phyloP scores from a whole-genome alignment of 2,797 vertebrate species.

The Trachops cirrhosus region DNA sequence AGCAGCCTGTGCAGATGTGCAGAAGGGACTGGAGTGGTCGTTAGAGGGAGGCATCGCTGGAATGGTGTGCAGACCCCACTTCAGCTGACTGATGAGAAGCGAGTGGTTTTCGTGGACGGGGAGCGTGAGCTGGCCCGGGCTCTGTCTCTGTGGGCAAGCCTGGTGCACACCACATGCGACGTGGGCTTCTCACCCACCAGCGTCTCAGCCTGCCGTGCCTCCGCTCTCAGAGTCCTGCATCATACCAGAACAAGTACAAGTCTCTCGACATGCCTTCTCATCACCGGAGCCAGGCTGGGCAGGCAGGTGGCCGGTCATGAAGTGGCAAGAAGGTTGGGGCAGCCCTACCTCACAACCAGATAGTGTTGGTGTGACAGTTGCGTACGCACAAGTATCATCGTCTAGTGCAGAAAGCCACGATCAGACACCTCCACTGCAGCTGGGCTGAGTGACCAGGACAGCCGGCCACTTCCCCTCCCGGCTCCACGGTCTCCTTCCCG shows the following conservation, averaged over 20 bases:
- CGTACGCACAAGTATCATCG: neutral
- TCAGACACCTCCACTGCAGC: neutral
- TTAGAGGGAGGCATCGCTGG: neutral
- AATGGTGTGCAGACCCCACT: neutral
- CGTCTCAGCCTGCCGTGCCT: neutral
- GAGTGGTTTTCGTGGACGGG: neutral
- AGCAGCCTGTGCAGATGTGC: neutral
- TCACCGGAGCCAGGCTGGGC: neutral
- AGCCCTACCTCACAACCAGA: neutral
- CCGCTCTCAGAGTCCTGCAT: neutral
- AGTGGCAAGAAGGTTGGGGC: neutral
- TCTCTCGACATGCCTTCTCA: neutral
- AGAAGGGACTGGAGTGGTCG: neutral
- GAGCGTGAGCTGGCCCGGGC: neutral
- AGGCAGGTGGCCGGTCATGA: neutral
- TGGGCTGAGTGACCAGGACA: neutral
- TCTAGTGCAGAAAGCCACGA: neutral
- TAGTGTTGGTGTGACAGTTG: neutral
- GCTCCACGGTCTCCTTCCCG: neutral
- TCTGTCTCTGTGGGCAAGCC: neutral
- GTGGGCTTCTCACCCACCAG: neutral
- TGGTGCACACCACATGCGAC: accelerated
- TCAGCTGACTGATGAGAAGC: neutral
- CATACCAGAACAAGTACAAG: neutral
- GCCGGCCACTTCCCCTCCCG: neutral